Conservation (phyloP, 2,888 invertebrate genomes). For the Eristalinus aeneus region DNA sequence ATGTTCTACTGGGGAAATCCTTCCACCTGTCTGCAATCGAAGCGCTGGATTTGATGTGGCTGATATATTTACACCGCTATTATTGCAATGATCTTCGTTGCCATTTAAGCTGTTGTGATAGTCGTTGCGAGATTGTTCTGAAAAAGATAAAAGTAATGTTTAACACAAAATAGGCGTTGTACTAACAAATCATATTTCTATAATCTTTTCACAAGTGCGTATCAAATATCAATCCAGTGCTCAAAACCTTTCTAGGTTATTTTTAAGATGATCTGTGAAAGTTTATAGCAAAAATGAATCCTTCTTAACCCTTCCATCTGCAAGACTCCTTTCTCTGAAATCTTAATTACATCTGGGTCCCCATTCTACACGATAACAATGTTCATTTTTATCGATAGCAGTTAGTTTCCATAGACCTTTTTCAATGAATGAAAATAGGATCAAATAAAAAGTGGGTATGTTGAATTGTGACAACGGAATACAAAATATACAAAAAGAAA, state of each 20-base stretch:
- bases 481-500: slow-evolving; percentile 47
- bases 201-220: slow-evolving; percentile 39
- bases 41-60: slow-evolving; percentile 58
- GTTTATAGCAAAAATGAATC: not conserved
- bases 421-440: slow-evolving; percentile 52
- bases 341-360: slow-evolving; percentile 45
- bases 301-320: slow-evolving; percentile 31
- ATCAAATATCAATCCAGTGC: slow-evolving; percentile 50
- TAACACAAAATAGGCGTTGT: not conserved
- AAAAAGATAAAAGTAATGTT: slow-evolving; percentile 28
- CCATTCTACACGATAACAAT: slow-evolving; percentile 51
- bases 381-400: slow-evolving; percentile 49
- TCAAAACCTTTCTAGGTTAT: slow-evolving; percentile 43
- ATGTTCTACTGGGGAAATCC: slow-evolving; percentile 75
- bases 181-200: not conserved
- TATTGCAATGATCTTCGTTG: slow-evolving; percentile 71
- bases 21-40: slow-evolving; percentile 68
- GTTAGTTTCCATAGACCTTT: slow-evolving; percentile 2
- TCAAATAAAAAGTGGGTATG: slow-evolving; percentile 60
- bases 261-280: slow-evolving; percentile 17
- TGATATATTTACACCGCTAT: slow-evolving; percentile 58
- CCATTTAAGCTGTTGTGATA: slow-evolving; percentile 71
- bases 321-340: slow-evolving; percentile 19
- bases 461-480: slow-evolving; percentile 63
- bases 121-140: slow-evolving; percentile 72